Evolutionary conservation across 64 coral and sea anemone genomes (phyloP), one percentile per base, ranked within the genome.

Genomic region (Montipora efflorescens): DNA sequence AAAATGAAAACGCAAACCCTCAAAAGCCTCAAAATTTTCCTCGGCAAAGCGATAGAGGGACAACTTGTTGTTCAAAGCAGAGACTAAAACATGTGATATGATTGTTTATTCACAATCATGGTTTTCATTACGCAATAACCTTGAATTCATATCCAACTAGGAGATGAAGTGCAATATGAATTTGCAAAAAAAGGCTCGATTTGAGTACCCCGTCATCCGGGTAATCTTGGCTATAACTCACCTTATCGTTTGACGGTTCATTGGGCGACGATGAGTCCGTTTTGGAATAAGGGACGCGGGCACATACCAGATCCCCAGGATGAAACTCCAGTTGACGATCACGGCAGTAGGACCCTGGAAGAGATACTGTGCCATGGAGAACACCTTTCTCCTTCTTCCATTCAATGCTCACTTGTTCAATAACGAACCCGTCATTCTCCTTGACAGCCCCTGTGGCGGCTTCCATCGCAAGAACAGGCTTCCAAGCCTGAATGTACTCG

Each of bases 381-480:
- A 0, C 13, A 15, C 22, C 82, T 7, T 68, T 50, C 8, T 19
- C 5, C 4, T 80, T 7, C 22, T 58, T 50, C 91, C 91, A 93
- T 20, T 7, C 20, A 1, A 94, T 52, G 49, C 47, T 84, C 66
- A 94, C 48, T 84, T 80, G 50, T 46, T 94, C 90, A 36, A 97
- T 68, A 28, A 91, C 50, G 77, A 97, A 97, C 7, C 95, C 92
- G 75, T 97, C 91, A 53, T 91, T 94, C 48, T 97, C 66, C 12
- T 49, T 52, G 8, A 97, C 77, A 6, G 95, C 95, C 50, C 15
- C 76, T 62, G 67, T 81, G 11, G 95, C 95, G 16, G 92, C 92
- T 58, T 97, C 95, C 88, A 97, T 91, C 9, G 89, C 91, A 51
- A 97, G 64, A 19, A 97, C 80, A 16, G 91, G 95, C 20, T 80